These are phyloP conservation scores for Gisinianus flammeolus DNA, from an alignment of 2,888 invertebrate species.

Conservation along the genomic window DNA sequence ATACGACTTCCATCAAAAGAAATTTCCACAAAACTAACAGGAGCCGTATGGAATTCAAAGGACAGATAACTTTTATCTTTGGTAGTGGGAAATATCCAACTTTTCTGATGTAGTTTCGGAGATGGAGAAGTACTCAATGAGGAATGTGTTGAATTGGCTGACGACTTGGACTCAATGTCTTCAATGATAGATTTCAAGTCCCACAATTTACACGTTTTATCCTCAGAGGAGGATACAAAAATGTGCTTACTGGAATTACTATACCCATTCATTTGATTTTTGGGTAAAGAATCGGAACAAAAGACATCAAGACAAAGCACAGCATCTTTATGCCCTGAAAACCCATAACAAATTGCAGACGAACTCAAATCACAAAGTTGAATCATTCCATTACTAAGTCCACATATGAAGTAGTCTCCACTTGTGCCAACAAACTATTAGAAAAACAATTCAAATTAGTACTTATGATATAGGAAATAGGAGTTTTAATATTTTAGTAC, in stretches of 20 bases:
- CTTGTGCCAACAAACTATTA: constrained; percentile 64
- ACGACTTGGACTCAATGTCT: constrained; percentile 43
- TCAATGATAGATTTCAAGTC: constrained; percentile 62
- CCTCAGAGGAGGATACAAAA: constrained; percentile 68
- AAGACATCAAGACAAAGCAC: constrained; percentile 65
- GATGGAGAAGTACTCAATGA: constrained; percentile 39
- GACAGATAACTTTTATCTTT: constrained; percentile 50
- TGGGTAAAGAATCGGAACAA: constrained; percentile 1
- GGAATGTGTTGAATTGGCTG: constrained; percentile 35
- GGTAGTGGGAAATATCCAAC: constrained; percentile 48
- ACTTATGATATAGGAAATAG: neutral
- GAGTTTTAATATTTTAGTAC: neutral
- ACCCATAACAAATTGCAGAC: constrained; percentile 61
- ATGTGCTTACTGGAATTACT: constrained; percentile 11
- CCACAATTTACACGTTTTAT: constrained; percentile 70
- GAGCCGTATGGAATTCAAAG: constrained; percentile 52
- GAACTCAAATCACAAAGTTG: constrained; percentile 69
- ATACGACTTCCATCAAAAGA: constrained; percentile 46
- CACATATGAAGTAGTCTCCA: constrained; percentile 64
- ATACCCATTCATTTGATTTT: neutral
- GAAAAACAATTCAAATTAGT: too few species aligned
- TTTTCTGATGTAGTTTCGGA: constrained; percentile 50
- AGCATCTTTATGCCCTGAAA: constrained; percentile 63
- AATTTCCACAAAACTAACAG: constrained; percentile 52
- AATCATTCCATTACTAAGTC: constrained; percentile 64